Percentiles rank a stretch among this genome's conserved stretches.
These are phyloP conservation scores for Scleropages formosus DNA, from an alignment of 2,797 vertebrate genomes.

Conservation along the genomic window DNA sequence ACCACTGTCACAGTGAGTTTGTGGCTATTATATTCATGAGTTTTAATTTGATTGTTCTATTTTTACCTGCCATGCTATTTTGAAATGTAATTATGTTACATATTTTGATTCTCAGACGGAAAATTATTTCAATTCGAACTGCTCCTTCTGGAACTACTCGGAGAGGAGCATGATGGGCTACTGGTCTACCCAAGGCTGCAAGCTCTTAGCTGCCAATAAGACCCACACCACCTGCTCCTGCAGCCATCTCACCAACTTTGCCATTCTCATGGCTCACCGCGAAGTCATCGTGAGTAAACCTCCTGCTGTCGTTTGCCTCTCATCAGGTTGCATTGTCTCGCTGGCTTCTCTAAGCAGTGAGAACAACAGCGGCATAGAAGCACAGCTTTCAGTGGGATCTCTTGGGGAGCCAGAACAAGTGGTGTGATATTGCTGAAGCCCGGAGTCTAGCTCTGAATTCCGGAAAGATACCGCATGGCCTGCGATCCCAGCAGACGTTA, in stretches of 20 bases:
- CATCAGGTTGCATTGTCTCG: neutral
- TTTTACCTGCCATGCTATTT: neutral
- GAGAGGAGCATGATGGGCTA: constrained; percentile 98
- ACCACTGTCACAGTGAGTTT: too few relatives aligned
- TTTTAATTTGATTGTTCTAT: neutral
- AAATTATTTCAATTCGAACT: constrained; percentile 98
- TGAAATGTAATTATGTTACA: neutral
- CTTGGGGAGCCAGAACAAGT: neutral
- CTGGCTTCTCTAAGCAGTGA: neutral
- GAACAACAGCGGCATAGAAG: constrained; percentile 9
- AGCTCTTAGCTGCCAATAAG: constrained; percentile 90
- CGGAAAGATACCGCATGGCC: neutral
- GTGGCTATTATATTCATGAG: too few relatives aligned
- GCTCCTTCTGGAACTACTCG: constrained; percentile 99
- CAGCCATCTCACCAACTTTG: constrained; percentile 97
- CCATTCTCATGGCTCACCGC: constrained; percentile 95
- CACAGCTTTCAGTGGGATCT: neutral
- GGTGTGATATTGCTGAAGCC: constrained; percentile 22
- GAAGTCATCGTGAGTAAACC: constrained; percentile 81
- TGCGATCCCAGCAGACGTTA: constrained; percentile 22
- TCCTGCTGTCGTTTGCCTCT: constrained; percentile 40
- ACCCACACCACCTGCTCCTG: constrained; percentile 97
- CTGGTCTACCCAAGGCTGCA: constrained; percentile 98
- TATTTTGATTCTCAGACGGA: constrained; percentile 75
- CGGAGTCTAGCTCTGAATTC: constrained; percentile 11